phyloP scores from a whole-genome alignment of 1,140 invertebrate species.

The Trichomalopsis sarcophagae region DNA sequence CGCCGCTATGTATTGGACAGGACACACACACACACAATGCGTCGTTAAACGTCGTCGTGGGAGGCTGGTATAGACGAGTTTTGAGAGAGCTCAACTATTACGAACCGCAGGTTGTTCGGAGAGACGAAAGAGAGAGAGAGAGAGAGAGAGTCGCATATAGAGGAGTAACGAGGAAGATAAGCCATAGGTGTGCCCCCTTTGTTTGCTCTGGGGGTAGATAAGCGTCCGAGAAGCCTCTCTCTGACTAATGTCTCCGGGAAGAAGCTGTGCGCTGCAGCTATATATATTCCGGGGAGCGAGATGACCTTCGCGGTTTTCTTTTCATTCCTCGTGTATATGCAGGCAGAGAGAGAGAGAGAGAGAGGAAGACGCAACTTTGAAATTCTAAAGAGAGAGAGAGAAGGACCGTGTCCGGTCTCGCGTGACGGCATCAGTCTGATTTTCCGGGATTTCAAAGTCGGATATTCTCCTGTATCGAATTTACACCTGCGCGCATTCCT shows the following conservation, averaged over 20 bases:
- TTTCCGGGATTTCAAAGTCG: neutral
- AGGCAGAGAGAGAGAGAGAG: neutral
- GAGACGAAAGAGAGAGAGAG: too few relatives aligned
- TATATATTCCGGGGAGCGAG: neutral
- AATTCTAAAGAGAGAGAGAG: neutral
- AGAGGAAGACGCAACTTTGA: slow-evolving; percentile 7
- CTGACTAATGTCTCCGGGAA: neutral
- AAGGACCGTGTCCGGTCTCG: neutral
- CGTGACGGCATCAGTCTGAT: neutral
- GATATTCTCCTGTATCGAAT: too few relatives aligned
- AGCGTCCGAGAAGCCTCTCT: slow-evolving; percentile 5
- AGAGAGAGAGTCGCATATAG: neutral
- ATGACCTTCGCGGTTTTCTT: slow-evolving; percentile 18
- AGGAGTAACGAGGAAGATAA: slow-evolving; percentile 8
- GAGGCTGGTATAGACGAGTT: neutral
- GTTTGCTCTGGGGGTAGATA: slow-evolving; percentile 17
- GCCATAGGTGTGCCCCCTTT: slow-evolving; percentile 21
- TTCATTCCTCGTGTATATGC: slow-evolving; percentile 4
- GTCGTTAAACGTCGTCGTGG: neutral
- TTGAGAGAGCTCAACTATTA: neutral
- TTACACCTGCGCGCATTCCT: neutral
- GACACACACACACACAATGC: neutral
- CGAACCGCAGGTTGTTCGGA: neutral
- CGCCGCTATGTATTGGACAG: too few relatives aligned
- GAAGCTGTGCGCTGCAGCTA: neutral